Evolutionary conservation across 2,888 invertebrate species (phyloP).

Genomic region (Portevinia maculata): DNA sequence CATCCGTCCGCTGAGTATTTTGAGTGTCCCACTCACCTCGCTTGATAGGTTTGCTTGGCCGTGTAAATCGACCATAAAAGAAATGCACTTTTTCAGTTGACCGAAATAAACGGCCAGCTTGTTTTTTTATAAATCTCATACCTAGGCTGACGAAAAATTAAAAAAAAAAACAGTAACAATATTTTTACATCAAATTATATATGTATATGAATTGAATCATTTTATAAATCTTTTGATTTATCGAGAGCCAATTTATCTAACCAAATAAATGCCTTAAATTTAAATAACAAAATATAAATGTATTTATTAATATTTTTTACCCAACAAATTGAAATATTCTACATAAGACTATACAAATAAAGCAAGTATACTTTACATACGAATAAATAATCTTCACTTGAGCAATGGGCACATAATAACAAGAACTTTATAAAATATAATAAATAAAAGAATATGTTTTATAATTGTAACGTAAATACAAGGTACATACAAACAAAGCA

Average conservation of each 20-base stretch:
- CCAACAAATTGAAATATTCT: constrained; percentile 35
- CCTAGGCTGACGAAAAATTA: no score
- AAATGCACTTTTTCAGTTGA: constrained; percentile 23
- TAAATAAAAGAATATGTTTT: constrained; percentile 24
- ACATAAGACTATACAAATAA: constrained; percentile 58
- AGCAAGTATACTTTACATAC: constrained; percentile 49
- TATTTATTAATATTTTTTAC: constrained; percentile 7
- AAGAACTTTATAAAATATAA: constrained; percentile 5
- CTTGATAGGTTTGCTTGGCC: no score
- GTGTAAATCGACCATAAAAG: constrained; percentile 3
- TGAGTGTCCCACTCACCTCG: no score
- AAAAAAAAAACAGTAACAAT: neutral
- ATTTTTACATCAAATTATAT: neutral
- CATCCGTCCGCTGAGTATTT: no score
- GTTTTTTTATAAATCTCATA: constrained; percentile 13
- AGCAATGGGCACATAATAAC: constrained; percentile 49
- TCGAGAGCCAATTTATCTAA: constrained; percentile 57
- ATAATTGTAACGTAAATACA: constrained; percentile 6
- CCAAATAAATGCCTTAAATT: constrained; percentile 63
- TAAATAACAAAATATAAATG: constrained; percentile 18
- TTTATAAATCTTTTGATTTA: constrained; percentile 22
- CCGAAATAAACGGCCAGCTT: constrained; percentile 1
- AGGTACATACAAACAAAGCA: constrained; percentile 23
- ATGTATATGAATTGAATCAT: neutral
- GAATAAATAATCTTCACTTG: constrained; percentile 62